These are phyloP conservation scores for Cepaea hortensis DNA, from an alignment of 2,888 invertebrate genomes.

Conservation along the genomic window DNA sequence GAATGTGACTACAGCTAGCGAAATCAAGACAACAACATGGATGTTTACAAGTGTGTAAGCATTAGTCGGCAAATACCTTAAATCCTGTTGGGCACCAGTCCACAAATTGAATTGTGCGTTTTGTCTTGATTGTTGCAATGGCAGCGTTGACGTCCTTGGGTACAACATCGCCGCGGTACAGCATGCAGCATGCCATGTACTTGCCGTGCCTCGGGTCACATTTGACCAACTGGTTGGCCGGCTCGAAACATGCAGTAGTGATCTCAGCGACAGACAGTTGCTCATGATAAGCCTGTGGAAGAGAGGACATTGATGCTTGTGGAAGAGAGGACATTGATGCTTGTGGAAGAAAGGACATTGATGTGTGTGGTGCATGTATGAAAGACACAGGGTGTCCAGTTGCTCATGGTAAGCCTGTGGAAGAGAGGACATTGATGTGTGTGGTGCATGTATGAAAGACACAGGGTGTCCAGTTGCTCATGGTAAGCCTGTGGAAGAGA, in stretches of 20 bases:
- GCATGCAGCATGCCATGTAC: slow-evolving; percentile 63
- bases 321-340: too few relatives aligned
- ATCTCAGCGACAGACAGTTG: slow-evolving; percentile 20
- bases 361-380: too few relatives aligned
- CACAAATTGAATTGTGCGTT: slow-evolving; percentile 7
- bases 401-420: too few relatives aligned
- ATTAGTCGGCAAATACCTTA: neutral
- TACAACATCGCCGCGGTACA: slow-evolving; percentile 26
- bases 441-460: too few relatives aligned
- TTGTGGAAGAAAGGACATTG: too few relatives aligned
- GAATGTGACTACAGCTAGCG: neutral
- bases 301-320: too few relatives aligned
- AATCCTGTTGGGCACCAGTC: slow-evolving; percentile 18
- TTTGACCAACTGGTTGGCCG: slow-evolving; percentile 74
- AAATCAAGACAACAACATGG: neutral
- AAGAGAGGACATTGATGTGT: too few relatives aligned
- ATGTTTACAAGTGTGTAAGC: neutral
- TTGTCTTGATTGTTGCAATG: slow-evolving; percentile 20
- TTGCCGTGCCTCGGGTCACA: slow-evolving; percentile 78
- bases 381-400: too few relatives aligned
- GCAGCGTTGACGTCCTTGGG: slow-evolving; percentile 16
- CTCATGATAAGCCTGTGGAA: slow-evolving; percentile 2
- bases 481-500: too few relatives aligned
- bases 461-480: too few relatives aligned
- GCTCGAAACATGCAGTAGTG: slow-evolving; percentile 18